Evolutionary conservation across 2,797 vertebrate genomes (phyloP).

Genomic region (Alectoris magna): DNA sequence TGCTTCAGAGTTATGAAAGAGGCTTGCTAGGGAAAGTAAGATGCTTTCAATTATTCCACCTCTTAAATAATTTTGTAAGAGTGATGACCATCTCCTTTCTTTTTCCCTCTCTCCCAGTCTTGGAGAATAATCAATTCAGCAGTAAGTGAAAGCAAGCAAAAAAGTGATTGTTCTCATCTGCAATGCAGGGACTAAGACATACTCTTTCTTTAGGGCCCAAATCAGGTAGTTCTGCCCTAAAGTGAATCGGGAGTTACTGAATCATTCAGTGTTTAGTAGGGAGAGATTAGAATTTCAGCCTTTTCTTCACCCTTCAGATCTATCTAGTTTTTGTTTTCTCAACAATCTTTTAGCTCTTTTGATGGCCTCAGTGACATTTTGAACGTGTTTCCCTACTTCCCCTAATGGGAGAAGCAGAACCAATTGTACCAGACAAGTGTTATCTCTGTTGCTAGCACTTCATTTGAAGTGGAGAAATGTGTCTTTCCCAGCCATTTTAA

Average conservation of each 20-base stretch:
- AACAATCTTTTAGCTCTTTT: neutral
- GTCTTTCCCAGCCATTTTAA: neutral
- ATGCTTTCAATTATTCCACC: conserved; percentile 1
- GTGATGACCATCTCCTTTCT: neutral
- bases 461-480: neutral
- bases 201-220: neutral
- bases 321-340: neutral
- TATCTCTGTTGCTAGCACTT: neutral
- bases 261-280: neutral
- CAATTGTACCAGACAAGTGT: neutral
- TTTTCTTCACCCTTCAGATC: neutral
- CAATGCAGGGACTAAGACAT: neutral
- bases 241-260: neutral
- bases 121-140: conserved; percentile 36
- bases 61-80: neutral
- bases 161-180: conserved; percentile 33
- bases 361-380: neutral
- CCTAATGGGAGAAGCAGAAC: neutral
- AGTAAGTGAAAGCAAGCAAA: conserved; percentile 27
- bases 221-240: neutral
- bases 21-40: conserved; percentile 42
- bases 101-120: neutral
- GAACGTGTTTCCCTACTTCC: neutral
- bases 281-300: neutral
- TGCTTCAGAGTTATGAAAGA: conserved; percentile 39